Evolutionary conservation across 2,797 vertebrate species (phyloP).

Genomic region (Sardinella longiceps): DNA sequence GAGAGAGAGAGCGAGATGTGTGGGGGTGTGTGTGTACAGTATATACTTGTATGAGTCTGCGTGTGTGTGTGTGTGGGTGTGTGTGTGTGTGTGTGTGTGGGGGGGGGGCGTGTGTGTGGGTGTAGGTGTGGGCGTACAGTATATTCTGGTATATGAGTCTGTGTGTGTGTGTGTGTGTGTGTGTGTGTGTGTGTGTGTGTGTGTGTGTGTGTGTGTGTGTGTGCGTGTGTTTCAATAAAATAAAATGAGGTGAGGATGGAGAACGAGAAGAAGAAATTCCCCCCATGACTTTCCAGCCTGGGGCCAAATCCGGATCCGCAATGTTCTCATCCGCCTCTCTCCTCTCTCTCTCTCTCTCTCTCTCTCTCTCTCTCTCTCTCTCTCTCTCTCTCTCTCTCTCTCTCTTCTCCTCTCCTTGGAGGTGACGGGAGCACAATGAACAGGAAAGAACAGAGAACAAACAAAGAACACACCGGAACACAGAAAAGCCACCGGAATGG

Average conservation of each 20-base stretch:
- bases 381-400: background rate
- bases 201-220: background rate
- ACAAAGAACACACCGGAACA: background rate
- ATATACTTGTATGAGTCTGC: no score
- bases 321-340: background rate
- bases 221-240: background rate
- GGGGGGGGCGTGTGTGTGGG: no score
- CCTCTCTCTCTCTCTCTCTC: no score
- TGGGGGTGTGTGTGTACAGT: no score
- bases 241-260: background rate
- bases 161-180: background rate
- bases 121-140: no score
- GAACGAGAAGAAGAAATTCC: background rate
- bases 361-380: background rate
- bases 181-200: conserved; percentile 23
- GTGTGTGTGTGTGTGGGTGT: no score
- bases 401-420: background rate
- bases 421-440: background rate
- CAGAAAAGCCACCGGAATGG: background rate
- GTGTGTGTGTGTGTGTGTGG: no score
- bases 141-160: background rate
- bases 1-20: background rate
- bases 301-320: background rate
- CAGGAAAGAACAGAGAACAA: background rate
- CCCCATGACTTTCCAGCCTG: background rate